Conservation (phyloP, 2,797 vertebrate genomes). For the Sebastes cheni region DNA sequence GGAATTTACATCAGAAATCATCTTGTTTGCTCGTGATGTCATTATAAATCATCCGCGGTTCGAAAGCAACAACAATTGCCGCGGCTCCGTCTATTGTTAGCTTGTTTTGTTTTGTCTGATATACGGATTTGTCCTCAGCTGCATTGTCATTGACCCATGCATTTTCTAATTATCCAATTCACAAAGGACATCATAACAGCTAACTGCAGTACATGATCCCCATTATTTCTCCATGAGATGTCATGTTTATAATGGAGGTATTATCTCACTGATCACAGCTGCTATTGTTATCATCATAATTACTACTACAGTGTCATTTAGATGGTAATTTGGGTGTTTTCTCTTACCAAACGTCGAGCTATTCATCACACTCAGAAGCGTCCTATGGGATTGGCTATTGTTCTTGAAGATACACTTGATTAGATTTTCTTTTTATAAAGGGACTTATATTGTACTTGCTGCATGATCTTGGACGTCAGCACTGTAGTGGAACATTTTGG, state of each 20-base stretch:
- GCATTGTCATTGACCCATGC: conserved; percentile 63
- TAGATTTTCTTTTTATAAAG: conserved; percentile 40
- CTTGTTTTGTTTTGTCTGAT: conserved; percentile 56
- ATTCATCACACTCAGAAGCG: conserved; percentile 62
- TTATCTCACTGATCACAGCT: conserved; percentile 78
- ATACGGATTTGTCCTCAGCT: conserved; percentile 56
- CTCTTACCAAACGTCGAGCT: conserved; percentile 59
- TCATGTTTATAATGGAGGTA: conserved; percentile 77
- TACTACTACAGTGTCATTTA: conserved; percentile 72
- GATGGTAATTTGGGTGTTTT: conserved; percentile 77
- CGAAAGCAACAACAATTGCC: conserved; percentile 1
- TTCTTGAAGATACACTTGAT: conserved; percentile 50
- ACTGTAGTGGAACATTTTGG: conserved; percentile 28
- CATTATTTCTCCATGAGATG: conserved; percentile 74
- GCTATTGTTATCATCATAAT: conserved; percentile 72
- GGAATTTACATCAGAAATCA: conserved; percentile 2
- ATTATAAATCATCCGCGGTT: conserved; percentile 6
- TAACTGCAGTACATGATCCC: conserved; percentile 74
- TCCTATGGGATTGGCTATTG: conserved; percentile 57
- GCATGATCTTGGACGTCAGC: conserved; percentile 24
- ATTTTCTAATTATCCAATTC: conserved; percentile 71
- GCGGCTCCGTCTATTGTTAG: conserved; percentile 25
- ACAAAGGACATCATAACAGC: conserved; percentile 70
- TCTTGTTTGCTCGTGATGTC: neutral
- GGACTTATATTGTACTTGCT: conserved; percentile 18